Conservation (phyloP, 2,888 invertebrate genomes). For the Drosophila kuntzei region DNA sequence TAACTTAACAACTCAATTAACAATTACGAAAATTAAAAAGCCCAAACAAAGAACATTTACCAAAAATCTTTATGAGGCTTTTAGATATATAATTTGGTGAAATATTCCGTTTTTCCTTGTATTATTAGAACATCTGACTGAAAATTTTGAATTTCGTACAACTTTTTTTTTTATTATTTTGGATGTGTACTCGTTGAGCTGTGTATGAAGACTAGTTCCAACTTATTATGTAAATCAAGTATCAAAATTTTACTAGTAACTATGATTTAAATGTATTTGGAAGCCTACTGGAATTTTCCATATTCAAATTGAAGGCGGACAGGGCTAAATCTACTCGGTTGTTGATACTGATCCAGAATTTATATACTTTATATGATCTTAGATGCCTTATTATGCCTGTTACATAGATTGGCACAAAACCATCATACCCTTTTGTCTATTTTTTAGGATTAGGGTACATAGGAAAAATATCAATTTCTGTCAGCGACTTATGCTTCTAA, state of each 20-base stretch:
- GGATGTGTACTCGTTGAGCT: slow-evolving; percentile 34
- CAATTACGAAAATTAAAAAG: not conserved
- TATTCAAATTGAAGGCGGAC: not conserved
- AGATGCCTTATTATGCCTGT: too few relatives aligned
- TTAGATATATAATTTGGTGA: not conserved
- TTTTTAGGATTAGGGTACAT: not conserved
- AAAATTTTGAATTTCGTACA: slow-evolving; percentile 47
- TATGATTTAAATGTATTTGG: not conserved
- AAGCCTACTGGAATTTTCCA: not conserved
- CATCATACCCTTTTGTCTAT: not conserved
- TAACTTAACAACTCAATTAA: slow-evolving; percentile 2
- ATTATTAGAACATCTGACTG: slow-evolving; percentile 37
- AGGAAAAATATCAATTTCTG: not conserved
- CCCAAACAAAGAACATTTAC: slow-evolving; percentile 11
- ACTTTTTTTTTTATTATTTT: slow-evolving; percentile 13
- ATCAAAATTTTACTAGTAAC: not conserved
- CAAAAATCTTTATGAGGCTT: slow-evolving; percentile 28
- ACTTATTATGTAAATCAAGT: not conserved
- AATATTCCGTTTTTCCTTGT: not conserved
- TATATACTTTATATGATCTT: not conserved
- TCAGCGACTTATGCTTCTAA: not conserved
- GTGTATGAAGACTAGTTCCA: slow-evolving; percentile 30
- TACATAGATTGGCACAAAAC: not conserved
- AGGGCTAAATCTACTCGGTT: not conserved
- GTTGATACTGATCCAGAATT: not conserved